Conservation (phyloP, 2,113 vertebrate species). For the Cyprinodon brontotheroides region DNA sequence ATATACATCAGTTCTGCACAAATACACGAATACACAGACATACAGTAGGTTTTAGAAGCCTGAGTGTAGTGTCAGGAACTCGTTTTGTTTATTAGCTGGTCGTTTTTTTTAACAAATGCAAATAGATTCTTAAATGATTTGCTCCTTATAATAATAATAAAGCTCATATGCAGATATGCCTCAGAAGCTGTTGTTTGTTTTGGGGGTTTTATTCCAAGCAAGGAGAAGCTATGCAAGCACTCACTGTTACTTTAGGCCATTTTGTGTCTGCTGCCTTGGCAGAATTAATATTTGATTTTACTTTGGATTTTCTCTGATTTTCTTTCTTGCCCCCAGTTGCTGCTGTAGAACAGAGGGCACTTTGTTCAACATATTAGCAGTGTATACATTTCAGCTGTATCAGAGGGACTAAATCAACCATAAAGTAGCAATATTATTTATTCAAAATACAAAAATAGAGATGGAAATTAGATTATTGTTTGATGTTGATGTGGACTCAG, state of each 20-base stretch:
- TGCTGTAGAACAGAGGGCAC: slow-evolving; percentile 1
- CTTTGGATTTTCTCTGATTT: background rate
- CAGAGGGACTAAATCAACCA: background rate
- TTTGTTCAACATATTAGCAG: background rate
- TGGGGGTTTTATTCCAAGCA: background rate
- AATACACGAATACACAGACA: slow-evolving; percentile 70
- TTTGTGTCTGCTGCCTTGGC: background rate
- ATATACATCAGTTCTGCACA: slow-evolving; percentile 74
- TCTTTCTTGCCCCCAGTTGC: background rate
- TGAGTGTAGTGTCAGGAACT: slow-evolving; percentile 11
- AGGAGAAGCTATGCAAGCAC: slow-evolving; percentile 21
- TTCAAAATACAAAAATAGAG: background rate
- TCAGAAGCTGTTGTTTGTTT: background rate
- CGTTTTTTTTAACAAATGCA: background rate
- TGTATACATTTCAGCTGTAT: background rate
- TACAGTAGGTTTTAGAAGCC: slow-evolving; percentile 41
- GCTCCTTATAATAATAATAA: background rate
- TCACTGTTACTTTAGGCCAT: background rate
- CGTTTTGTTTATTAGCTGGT: background rate
- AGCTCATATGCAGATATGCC: background rate
- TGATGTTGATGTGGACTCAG: slow-evolving; percentile 12
- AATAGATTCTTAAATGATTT: background rate
- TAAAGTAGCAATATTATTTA: background rate
- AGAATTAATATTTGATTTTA: slow-evolving; percentile 6
- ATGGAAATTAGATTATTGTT: background rate